Conservation (phyloP, 2,797 vertebrate species). For the Chiropotes sagulatus region DNA sequence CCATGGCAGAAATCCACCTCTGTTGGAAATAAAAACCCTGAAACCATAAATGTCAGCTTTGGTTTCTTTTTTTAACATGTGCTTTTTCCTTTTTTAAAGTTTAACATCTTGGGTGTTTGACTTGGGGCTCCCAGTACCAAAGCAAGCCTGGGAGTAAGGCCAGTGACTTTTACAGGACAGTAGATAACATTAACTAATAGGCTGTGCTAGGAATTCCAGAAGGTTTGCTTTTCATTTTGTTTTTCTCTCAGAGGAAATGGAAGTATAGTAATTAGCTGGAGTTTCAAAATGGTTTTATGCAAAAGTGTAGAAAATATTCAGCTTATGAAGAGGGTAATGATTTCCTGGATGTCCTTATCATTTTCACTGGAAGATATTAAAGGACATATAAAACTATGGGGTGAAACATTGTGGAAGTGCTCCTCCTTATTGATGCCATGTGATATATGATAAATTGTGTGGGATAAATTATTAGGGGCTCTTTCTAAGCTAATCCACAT, state of each 20-base stretch:
- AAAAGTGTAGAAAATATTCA: background rate
- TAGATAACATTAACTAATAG: background rate
- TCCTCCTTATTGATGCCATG: background rate
- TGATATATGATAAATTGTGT: background rate
- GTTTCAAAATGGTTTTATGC: background rate
- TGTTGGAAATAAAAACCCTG: background rate
- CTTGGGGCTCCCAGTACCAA: background rate
- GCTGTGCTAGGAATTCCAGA: no score
- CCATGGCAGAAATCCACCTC: background rate
- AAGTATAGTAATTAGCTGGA: background rate
- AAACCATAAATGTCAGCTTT: background rate
- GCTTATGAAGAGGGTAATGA: background rate
- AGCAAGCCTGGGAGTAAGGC: background rate
- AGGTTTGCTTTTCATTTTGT: background rate
- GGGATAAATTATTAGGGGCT: rapidly evolving
- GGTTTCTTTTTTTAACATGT: background rate
- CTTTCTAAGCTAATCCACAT: background rate
- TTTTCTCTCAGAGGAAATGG: background rate
- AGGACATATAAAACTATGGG: background rate
- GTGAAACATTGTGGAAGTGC: background rate
- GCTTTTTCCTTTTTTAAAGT: background rate
- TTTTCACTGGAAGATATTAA: background rate
- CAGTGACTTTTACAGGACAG: rapidly evolving
- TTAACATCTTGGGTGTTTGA: background rate
- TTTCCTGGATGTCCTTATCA: background rate